A percentile compares a stretch with the other conserved stretches of the same genome.
phyloP scores from a whole-genome alignment of 1,140 invertebrate species.

The Campodea augens region DNA sequence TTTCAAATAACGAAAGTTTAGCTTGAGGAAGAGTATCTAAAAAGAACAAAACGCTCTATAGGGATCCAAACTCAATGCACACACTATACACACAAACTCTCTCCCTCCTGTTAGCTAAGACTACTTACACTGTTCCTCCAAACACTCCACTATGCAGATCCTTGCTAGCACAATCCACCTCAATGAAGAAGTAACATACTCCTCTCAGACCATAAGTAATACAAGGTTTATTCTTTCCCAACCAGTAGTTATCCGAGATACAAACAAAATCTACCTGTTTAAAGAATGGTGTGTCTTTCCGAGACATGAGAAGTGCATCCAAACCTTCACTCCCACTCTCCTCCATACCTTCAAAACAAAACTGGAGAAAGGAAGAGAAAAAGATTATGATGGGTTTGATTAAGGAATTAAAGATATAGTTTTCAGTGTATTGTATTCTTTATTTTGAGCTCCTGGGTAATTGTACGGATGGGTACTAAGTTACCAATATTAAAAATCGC shows the following conservation, averaged over 20 bases:
- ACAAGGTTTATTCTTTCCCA: constrained; percentile 90
- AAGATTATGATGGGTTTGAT: too few species aligned
- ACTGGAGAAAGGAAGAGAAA: constrained; percentile 37
- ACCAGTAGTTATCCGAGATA: constrained; percentile 98
- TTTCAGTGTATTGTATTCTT: too few species aligned
- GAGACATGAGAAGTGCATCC: constrained; percentile 57
- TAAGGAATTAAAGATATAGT: too few species aligned
- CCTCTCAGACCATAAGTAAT: constrained; percentile 92
- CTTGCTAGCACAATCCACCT: constrained; percentile 71
- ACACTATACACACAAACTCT: too few species aligned
- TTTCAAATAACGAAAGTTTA: too few species aligned
- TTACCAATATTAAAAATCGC: too few species aligned
- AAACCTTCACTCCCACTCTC: constrained; percentile 90
- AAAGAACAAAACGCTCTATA: too few species aligned
- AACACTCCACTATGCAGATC: constrained; percentile 92
- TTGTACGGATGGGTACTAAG: too few species aligned
- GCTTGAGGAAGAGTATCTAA: too few species aligned
- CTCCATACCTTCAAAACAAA: constrained; percentile 97
- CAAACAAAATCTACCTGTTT: constrained; percentile 80
- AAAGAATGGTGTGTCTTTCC: constrained; percentile 54
- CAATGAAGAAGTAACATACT: constrained; percentile 77
- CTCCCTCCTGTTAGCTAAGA: too few species aligned
- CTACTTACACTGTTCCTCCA: constrained; percentile 66
- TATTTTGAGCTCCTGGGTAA: too few species aligned
- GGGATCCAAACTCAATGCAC: too few species aligned